Base-by-base conservation (phyloP, 1,140 invertebrate genomes). In the Apis laboriosa region DNA sequence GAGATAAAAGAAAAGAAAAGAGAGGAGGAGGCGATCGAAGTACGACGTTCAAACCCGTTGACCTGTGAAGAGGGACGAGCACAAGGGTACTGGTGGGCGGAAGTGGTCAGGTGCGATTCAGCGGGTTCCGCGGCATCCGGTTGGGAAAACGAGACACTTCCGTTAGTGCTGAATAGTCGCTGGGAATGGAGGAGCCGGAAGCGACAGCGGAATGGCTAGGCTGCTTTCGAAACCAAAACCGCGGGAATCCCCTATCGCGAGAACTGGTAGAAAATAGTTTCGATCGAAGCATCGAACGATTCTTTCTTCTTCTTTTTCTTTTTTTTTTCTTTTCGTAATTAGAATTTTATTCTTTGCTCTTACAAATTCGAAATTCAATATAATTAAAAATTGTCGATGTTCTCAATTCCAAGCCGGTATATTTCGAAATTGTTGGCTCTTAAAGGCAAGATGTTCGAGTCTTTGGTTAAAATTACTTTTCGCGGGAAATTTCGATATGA, bases 61-160 rank as follows among this genome's bases (percentile, higher is more conserved):
- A 73, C 64, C 61, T 84, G 72, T 70, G 71, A 84, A 73, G 49
- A 85, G 84, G 58, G 43, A 78, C 66, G 73, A 74, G 61, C 53
- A 34, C 58, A 49, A 56, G 84, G 56, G 43, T 76, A 76, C 55
- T 67, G 68, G 34, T 60, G 21, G 56, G 55, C 34, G 86, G 86
- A 87, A 87, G 86, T 80, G 86, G 86, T 83, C 84, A 84, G 75
- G 66, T 78, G 76, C 75, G 83, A 74, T 78, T 78, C 82, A 80
- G 75, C 78, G 80, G 85, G 75, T 77, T 83, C 71, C 80, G 80
- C 63, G 84, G 86, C 79, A 66, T 82, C 84, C 86, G 84, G 76
- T 64, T 72, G 76, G 84, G 78, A 86, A 86, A 86, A 85, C 83
- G 85, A 82, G 84, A 86, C 83, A 83, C 86, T 87, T 87, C 86